Evolutionary conservation across 2,888 invertebrate genomes (phyloP), one percentile per base, ranked within the genome.

Genomic region (Diarsia dahlii): DNA sequence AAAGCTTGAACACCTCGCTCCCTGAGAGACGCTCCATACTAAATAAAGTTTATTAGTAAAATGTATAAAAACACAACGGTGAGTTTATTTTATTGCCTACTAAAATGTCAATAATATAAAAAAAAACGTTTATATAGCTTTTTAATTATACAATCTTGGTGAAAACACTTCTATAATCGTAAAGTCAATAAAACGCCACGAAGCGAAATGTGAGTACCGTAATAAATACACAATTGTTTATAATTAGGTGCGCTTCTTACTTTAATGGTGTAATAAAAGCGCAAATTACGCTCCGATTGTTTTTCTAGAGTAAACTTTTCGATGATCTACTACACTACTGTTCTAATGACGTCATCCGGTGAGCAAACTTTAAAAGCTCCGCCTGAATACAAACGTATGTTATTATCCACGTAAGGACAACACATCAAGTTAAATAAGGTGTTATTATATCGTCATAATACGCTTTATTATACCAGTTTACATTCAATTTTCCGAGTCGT

Each of bases 191-290:
- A 85, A 88, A 77, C 86, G 48, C 73, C 62, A 45, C 52, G 80
- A 79, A 81, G 81, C 81, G 83, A 90, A 90, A 89, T 85, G 87
- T 87, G 89, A 88, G 89, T 85, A 90, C 89, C 84, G 91, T 88
- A 92, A 94, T 94, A 94, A 94, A 94, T 91, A 92, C 88, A 88
- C 88, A 86, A 89, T 90, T 94, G 94, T 94, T 94, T 94, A 94
- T 92, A 94, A 94, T 93, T 92, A 94, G 89, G 89, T 90, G 90
- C 89, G 91, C 90, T 92, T 93, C 94, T 93, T 93, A 93, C 91
- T 93, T 92, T 94, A 94, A 94, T 94, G 88, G 92, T 81, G 90
- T 92, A 92, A 94, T 95, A 94, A 95, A 94, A 88, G 90, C 89
- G 92, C 91, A 90, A 92, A 92, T 91, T 92, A 91, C 91, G 89